phyloP scores from a whole-genome alignment of 2,888 invertebrate genomes.

The Drosophila meridionalis region DNA sequence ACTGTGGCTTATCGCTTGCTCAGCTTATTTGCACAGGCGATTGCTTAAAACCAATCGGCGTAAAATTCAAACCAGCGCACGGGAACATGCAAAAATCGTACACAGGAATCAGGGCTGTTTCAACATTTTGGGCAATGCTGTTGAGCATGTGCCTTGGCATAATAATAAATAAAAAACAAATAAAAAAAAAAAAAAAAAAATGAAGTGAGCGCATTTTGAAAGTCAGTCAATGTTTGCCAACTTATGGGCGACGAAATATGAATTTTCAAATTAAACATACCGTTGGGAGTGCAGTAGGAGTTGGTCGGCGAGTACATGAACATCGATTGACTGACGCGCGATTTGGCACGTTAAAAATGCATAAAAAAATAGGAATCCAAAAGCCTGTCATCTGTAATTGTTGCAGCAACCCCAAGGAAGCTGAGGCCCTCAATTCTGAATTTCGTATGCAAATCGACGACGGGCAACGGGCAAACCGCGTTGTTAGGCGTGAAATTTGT shows the following conservation, averaged over 20 bases:
- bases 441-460: constrained; percentile 80
- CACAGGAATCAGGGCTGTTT: constrained; percentile 54
- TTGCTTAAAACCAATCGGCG: constrained; percentile 85
- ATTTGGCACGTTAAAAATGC: constrained; percentile 80
- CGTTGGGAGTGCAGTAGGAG: constrained; percentile 30
- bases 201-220: constrained; percentile 44
- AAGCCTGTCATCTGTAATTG: constrained; percentile 72
- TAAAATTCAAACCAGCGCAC: constrained; percentile 84
- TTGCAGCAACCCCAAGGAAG: constrained; percentile 69
- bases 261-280: constrained; percentile 73
- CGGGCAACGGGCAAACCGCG: constrained; percentile 69
- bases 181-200: constrained; percentile 61
- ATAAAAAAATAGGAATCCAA: constrained; percentile 52
- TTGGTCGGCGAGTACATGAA: constrained; percentile 26
- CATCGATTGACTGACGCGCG: constrained; percentile 81
- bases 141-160: constrained; percentile 64
- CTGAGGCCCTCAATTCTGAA: constrained; percentile 42
- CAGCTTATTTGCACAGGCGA: constrained; percentile 85
- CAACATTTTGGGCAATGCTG: constrained; percentile 9
- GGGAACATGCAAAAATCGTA: constrained; percentile 61
- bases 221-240: constrained; percentile 57
- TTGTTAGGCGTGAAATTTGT: constrained; percentile 84
- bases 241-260: constrained; percentile 64
- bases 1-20: constrained; percentile 80
- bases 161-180: constrained; percentile 68